Evolutionary conservation across 2,888 invertebrate species (phyloP), one percentile per base, ranked within the genome.

Genomic region (Synanthedon myopaeformis): DNA sequence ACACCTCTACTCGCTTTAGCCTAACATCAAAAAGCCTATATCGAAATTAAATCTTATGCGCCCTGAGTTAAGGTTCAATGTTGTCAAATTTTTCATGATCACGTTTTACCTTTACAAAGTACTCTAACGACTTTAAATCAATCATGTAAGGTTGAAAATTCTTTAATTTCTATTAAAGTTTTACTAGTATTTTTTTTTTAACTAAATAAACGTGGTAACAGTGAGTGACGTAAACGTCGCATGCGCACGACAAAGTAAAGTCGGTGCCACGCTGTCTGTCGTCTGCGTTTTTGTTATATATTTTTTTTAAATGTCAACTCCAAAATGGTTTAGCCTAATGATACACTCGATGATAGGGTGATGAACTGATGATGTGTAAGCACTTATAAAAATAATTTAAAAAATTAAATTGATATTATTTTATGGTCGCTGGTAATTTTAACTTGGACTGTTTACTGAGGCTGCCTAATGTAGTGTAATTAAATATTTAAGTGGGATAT

Each of bases 261-360:
- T 66, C 69, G 83, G 84, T 76, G 84, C 84, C 84, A 82, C 66
- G 77, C 84, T 78, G 84, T 85, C 84, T 85, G 76, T 65, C 58
- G 54, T 54, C 56, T 57, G 57, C 60, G 58, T 65, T 69, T 77
- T 72, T 74, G 71, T 61, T 59, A 56, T 56, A 62, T 63, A n/a
- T 65, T 63, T 66, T 56, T 53, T 53, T 52, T 41, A 54, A 55
- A 52, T 57, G 57, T 57, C 54, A 58, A 57, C 54, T 61, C 63
- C 62, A 61, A 13, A 61, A 65, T 65, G 59, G 66, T 65, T 68
- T 67, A 69, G 69, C 65, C 57, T 63, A 68, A 76, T 74, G 79
- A 76, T 72, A 76, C 35, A 35, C 64, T 65, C 58, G 70, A 64
- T 65, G 78, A 74, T 66, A 13, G 45, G 45, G 14, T 14, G 45